These are phyloP conservation scores for Actinia equina DNA, from an alignment of 64 coral and sea anemone genomes.

Conservation along the genomic window DNA sequence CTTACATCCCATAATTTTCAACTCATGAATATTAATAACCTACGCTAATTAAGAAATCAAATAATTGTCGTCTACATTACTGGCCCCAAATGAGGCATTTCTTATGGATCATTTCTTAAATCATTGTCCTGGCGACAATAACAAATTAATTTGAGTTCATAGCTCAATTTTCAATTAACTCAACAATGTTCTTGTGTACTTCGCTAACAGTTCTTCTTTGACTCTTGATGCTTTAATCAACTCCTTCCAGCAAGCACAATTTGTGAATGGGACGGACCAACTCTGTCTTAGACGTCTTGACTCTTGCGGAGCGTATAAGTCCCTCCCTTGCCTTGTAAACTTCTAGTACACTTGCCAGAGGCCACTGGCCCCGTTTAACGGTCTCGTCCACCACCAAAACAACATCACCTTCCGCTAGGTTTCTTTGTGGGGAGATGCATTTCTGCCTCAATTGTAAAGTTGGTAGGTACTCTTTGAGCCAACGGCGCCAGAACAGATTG, in stretches of 20 bases:
- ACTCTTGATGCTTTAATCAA: background rate
- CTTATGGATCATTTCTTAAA: too few relatives aligned
- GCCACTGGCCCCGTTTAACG: constrained; percentile 22
- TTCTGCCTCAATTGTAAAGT: constrained; percentile 33
- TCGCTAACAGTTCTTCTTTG: too few relatives aligned
- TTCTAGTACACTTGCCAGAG: constrained; percentile 19
- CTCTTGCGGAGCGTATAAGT: background rate
- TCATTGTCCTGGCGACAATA: too few relatives aligned
- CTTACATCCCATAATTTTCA: too few relatives aligned
- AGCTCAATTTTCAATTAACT: too few relatives aligned
- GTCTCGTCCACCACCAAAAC: constrained; percentile 25
- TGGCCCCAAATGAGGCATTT: too few relatives aligned
- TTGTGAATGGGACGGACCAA: constrained; percentile 1
- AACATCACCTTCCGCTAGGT: constrained; percentile 16
- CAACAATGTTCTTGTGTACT: too few relatives aligned
- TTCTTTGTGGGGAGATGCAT: constrained; percentile 9
- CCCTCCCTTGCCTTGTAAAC: constrained; percentile 14
- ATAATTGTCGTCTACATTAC: too few relatives aligned
- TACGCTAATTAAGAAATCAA: too few relatives aligned
- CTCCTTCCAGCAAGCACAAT: constrained; percentile 15
- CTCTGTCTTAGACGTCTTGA: background rate
- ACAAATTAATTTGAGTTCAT: too few relatives aligned
- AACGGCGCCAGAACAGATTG: constrained; percentile 34
- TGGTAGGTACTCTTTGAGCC: constrained; percentile 40
- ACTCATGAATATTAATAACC: too few relatives aligned